Evolutionary conservation across 2,888 invertebrate species (phyloP).

Genomic region (Diploptera punctata): DNA sequence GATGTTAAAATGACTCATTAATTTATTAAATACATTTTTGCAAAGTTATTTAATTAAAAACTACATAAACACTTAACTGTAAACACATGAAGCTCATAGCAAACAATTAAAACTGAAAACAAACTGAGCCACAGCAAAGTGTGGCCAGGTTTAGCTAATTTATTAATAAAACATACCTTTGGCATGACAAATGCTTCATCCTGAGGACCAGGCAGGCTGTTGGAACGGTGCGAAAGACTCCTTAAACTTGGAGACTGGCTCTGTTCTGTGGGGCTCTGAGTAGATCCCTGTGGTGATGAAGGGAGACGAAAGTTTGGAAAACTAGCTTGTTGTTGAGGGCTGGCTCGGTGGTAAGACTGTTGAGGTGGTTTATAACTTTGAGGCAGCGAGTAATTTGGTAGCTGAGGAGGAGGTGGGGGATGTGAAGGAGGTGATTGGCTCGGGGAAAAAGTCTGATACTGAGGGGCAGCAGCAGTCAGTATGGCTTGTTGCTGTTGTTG

Average conservation of each 20-base stretch:
- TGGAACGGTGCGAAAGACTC: constrained; percentile 31
- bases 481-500: constrained; percentile 3
- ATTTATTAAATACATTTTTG: too few species aligned
- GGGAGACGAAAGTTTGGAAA: not conserved
- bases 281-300: not conserved
- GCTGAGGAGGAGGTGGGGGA: not conserved
- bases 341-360: not conserved
- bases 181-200: constrained; percentile 33
- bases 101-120: too few species aligned
- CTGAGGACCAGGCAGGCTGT: constrained; percentile 34
- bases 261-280: not conserved
- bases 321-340: not conserved
- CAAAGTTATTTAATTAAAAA: too few species aligned
- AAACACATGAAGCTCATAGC: too few species aligned
- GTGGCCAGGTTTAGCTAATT: too few species aligned
- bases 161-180: constrained; percentile 25
- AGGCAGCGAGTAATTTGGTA: not conserved
- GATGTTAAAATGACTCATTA: too few species aligned
- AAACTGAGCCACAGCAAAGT: too few species aligned
- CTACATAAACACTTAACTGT: too few species aligned
- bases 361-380: not conserved
- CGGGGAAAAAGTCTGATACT: constrained; percentile 10
- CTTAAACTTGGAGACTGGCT: not conserved
- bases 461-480: not conserved
- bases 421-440: not conserved